These are phyloP conservation scores for Pollenia griseotomentosa DNA, from an alignment of 2,888 invertebrate genomes.

Conservation along the genomic window DNA sequence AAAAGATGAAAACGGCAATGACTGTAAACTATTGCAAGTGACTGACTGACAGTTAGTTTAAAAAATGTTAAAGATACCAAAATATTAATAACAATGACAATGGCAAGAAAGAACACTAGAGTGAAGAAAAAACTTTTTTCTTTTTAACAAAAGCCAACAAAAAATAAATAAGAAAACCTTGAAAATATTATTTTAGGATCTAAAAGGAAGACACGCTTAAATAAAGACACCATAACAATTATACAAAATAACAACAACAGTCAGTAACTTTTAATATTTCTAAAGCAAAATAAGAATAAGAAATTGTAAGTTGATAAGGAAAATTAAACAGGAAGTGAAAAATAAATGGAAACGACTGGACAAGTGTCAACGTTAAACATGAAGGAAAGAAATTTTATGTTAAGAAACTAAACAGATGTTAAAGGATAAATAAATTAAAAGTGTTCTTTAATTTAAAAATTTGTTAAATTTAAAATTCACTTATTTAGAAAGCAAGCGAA, in stretches of 20 bases:
- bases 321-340: not conserved
- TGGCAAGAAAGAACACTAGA: not conserved
- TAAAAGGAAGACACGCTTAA: not conserved
- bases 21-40: not conserved
- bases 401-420: too few species aligned
- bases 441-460: too few species aligned
- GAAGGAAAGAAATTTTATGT: too few species aligned
- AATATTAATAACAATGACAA: conserved; percentile 9
- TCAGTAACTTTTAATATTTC: not conserved
- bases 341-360: too few species aligned
- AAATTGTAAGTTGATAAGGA: not conserved
- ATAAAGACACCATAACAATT: conserved; percentile 27
- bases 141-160: not conserved
- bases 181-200: conserved; percentile 2
- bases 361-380: too few species aligned
- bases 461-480: too few species aligned
- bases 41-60: conserved; percentile 14
- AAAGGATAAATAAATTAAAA: too few species aligned
- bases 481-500: too few species aligned
- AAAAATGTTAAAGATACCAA: not conserved
- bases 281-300: not conserved
- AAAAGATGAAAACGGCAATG: conserved; percentile 3
- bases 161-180: not conserved
- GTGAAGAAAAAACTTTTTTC: not conserved
- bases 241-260: conserved; percentile 6